These are phyloP conservation scores for Melitaea cinxia DNA, from an alignment of 1,140 invertebrate species.

Conservation along the genomic window DNA sequence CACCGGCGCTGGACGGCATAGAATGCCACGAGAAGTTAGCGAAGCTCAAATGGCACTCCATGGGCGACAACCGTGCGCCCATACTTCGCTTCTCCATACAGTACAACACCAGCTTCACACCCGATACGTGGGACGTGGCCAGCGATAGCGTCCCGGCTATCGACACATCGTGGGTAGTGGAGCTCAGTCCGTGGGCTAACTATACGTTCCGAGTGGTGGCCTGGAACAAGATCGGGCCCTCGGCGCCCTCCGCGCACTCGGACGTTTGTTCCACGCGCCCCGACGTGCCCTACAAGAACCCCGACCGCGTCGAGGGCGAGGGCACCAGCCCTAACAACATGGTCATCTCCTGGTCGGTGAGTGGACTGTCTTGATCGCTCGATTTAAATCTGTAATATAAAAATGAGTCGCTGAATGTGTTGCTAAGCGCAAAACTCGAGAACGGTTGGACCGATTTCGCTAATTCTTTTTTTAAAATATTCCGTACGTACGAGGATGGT, in stretches of 20 bases:
- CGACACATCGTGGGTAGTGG: slow-evolving; percentile 88
- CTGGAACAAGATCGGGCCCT: slow-evolving; percentile 95
- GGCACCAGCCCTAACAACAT: slow-evolving; percentile 94
- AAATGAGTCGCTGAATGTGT: too few species aligned
- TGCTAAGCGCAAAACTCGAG: too few species aligned
- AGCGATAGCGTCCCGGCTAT: slow-evolving; percentile 90
- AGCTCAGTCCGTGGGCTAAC: slow-evolving; percentile 95
- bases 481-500: too few species aligned
- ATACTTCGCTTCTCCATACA: slow-evolving; percentile 96
- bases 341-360: slow-evolving; percentile 96
- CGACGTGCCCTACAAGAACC: slow-evolving; percentile 96
- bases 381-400: too few species aligned
- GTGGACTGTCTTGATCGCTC: slow-evolving; percentile 64
- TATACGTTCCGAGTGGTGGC: slow-evolving; percentile 98
- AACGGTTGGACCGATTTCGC: too few species aligned
- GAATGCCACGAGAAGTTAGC: slow-evolving; percentile 88
- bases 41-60: slow-evolving; percentile 91
- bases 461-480: too few species aligned
- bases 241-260: slow-evolving; percentile 91
- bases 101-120: slow-evolving; percentile 96
- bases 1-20: slow-evolving; percentile 87
- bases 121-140: slow-evolving; percentile 93
- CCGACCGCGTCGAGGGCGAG: slow-evolving; percentile 95
- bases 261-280: slow-evolving; percentile 92
- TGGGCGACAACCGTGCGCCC: slow-evolving; percentile 96